Conservation (phyloP, 2,113 vertebrate genomes). For the Daphoenositta chrysoptera region DNA sequence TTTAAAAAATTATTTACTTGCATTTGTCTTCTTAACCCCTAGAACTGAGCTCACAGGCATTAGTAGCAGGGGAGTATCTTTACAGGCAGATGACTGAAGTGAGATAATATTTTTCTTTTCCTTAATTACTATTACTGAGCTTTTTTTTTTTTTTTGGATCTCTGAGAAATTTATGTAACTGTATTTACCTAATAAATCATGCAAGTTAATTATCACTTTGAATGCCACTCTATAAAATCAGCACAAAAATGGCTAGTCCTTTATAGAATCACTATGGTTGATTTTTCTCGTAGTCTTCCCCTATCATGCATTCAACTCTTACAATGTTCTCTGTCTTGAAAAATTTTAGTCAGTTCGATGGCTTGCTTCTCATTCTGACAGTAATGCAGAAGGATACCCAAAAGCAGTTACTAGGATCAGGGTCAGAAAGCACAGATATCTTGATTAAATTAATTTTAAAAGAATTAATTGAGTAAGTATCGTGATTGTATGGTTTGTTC, state of each 20-base stretch:
- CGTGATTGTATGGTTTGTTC: neutral
- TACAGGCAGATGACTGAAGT: neutral
- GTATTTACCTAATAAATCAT: neutral
- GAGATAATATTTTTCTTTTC: neutral
- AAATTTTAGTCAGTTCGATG: neutral
- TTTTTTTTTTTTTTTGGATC: neutral
- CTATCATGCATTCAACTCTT: neutral
- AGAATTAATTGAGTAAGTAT: neutral
- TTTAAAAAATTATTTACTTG: neutral
- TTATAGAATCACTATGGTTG: neutral
- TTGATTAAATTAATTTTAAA: neutral
- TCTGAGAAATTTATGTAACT: neutral
- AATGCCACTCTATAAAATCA: neutral
- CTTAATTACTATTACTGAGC: neutral
- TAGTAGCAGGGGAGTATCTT: neutral
- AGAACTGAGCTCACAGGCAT: neutral
- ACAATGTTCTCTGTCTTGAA: neutral
- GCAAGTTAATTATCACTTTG: neutral
- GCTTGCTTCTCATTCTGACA: neutral
- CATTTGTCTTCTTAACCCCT: neutral
- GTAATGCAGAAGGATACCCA: neutral
- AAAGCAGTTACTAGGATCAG: neutral
- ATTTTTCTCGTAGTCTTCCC: neutral
- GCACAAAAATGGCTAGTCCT: neutral
- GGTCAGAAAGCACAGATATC: neutral